Evolutionary conservation across 2,797 vertebrate genomes (phyloP).

Genomic region (Karalla daura): DNA sequence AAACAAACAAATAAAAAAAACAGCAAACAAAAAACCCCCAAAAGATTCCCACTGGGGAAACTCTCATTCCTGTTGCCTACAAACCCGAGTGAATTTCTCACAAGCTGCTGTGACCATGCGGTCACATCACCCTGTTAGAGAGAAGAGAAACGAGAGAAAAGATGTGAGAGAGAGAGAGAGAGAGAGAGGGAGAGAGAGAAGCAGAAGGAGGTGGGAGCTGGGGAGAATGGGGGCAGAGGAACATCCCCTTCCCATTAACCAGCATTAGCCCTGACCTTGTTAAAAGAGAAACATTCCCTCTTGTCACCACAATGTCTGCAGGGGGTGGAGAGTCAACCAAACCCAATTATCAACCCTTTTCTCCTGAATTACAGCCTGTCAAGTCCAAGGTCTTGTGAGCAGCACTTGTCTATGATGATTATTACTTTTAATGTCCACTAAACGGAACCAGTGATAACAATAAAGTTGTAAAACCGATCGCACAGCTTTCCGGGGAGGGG

Average conservation of each 20-base stretch:
- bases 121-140: conserved; percentile 45
- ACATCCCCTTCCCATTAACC: conserved; percentile 74
- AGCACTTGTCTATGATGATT: conserved; percentile 26
- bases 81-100: conserved; percentile 17
- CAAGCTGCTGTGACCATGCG: conserved; percentile 7
- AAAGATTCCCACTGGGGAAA: conserved; percentile 3
- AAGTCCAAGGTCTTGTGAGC: conserved; percentile 27
- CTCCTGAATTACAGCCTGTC: conserved; percentile 66
- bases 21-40: too few relatives aligned
- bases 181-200: conserved; percentile 36
- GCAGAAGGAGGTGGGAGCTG: conserved; percentile 40
- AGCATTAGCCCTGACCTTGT: conserved; percentile 64
- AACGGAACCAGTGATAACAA: conserved; percentile 27
- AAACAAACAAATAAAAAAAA: too few relatives aligned
- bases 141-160: conserved; percentile 34
- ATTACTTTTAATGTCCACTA: conserved; percentile 38
- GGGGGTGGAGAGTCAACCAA: conserved; percentile 54
- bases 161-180: conserved; percentile 21
- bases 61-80: conserved; percentile 8
- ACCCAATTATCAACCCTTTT: conserved; percentile 63
- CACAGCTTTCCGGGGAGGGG: conserved; percentile 25
- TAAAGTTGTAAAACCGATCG: conserved; percentile 30
- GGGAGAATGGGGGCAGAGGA: conserved; percentile 43
- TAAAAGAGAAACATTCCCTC: conserved; percentile 76
- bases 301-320: conserved; percentile 76